Conservation (phyloP, 2,113 vertebrate species). For the Eurystomus gularis region DNA sequence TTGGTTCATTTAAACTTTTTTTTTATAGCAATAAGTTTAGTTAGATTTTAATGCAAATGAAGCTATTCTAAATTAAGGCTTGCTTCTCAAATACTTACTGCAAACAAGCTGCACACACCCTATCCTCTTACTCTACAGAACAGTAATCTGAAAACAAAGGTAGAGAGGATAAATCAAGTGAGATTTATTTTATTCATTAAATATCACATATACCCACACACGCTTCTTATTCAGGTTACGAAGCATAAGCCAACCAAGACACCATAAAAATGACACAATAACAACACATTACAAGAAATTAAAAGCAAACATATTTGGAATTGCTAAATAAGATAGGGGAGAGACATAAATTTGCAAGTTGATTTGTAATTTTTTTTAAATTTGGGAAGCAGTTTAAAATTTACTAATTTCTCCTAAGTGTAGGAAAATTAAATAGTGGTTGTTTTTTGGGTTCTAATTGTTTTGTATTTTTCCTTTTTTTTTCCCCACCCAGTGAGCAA, state of each 20-base stretch:
- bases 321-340: neutral
- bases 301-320: neutral
- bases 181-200: constrained; percentile 56
- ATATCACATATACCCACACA: neutral
- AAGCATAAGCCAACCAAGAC: neutral
- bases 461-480: neutral
- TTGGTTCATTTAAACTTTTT: neutral
- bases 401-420: neutral
- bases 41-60: constrained; percentile 37
- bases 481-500: neutral
- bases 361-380: neutral
- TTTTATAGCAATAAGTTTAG: constrained; percentile 10
- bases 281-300: neutral
- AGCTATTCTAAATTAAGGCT: neutral
- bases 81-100: constrained; percentile 13
- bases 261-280: neutral
- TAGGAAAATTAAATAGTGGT: neutral
- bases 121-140: constrained; percentile 29
- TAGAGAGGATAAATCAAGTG: constrained; percentile 46
- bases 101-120: constrained; percentile 6
- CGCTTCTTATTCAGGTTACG: neutral
- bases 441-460: neutral
- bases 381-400: neutral
- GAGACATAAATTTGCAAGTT: neutral
- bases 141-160: constrained; percentile 35